These are phyloP conservation scores for Aethes cnicana DNA, from an alignment of 2,888 invertebrate genomes.

Conservation along the genomic window DNA sequence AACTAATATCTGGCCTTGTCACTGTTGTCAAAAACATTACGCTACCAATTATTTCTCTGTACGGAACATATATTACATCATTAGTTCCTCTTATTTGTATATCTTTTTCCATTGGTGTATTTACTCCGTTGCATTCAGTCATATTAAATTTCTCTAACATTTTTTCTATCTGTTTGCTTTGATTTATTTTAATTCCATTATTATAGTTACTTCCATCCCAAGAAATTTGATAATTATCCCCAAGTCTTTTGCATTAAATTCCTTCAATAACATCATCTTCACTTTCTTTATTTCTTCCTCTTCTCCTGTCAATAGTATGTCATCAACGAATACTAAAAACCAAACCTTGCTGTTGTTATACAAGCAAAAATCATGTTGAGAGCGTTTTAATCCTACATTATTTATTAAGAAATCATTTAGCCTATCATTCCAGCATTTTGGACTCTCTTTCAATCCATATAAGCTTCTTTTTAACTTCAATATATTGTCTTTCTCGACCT, in stretches of 20 bases:
- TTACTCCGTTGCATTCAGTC: background rate
- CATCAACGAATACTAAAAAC: background rate
- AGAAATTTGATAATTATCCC: background rate
- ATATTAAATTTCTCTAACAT: background rate
- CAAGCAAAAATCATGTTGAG: background rate
- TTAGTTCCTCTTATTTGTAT: background rate
- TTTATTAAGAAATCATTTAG: background rate
- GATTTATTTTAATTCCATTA: background rate
- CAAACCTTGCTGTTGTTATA: background rate
- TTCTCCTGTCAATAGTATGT: slow-evolving; percentile 1
- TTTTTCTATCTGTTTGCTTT: background rate
- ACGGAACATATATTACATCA: slow-evolving; percentile 5
- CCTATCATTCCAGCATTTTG: slow-evolving; percentile 1
- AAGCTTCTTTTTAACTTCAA: no score
- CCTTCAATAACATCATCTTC: background rate
- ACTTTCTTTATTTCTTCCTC: background rate
- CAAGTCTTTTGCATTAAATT: background rate
- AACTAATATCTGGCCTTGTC: slow-evolving; percentile 8
- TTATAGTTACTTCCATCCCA: background rate
- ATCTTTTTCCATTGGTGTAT: background rate
- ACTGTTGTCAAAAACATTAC: slow-evolving; percentile 16
- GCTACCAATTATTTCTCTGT: slow-evolving; percentile 15
- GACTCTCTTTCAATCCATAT: background rate
- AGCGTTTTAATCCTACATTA: background rate
- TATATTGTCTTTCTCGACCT: background rate